phyloP scores from a whole-genome alignment of 2,888 invertebrate genomes.

The Monoplex corrugatus region DNA sequence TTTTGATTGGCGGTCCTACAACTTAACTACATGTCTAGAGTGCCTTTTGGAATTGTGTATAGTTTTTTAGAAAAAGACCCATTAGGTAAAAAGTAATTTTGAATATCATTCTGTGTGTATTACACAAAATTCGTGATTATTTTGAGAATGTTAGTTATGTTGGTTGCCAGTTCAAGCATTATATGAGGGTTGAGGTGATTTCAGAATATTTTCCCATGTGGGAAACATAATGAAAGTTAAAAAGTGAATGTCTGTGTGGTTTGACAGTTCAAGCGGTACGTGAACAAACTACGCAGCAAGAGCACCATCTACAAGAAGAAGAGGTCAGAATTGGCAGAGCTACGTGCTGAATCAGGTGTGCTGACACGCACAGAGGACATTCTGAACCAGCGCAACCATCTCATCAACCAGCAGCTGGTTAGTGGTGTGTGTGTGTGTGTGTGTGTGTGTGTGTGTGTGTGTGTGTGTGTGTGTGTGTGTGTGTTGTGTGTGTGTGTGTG shows the following conservation, averaged over 20 bases:
- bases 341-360: conserved; percentile 90
- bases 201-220: not conserved
- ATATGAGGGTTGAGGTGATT: not conserved
- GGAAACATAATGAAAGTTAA: not conserved
- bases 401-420: conserved; percentile 84
- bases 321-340: conserved; percentile 88
- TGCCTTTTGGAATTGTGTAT: no score
- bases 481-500: no score
- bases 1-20: no score
- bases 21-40: no score
- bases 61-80: no score
- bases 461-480: no score
- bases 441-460: not conserved
- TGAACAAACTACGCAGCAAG: conserved; percentile 90
- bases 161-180: no score
- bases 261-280: conserved; percentile 89
- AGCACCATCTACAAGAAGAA: conserved; percentile 91
- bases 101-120: conserved; percentile 3
- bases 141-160: no score
- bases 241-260: not conserved
- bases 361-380: conserved; percentile 89
- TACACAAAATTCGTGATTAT: no score
- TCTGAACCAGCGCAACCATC: conserved; percentile 84
- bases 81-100: no score
- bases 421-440: conserved; percentile 57